Percentiles rank a stretch among this genome's conserved stretches.
phyloP scores from a whole-genome alignment of 2,888 invertebrate genomes.

The Resseliella maxima region DNA sequence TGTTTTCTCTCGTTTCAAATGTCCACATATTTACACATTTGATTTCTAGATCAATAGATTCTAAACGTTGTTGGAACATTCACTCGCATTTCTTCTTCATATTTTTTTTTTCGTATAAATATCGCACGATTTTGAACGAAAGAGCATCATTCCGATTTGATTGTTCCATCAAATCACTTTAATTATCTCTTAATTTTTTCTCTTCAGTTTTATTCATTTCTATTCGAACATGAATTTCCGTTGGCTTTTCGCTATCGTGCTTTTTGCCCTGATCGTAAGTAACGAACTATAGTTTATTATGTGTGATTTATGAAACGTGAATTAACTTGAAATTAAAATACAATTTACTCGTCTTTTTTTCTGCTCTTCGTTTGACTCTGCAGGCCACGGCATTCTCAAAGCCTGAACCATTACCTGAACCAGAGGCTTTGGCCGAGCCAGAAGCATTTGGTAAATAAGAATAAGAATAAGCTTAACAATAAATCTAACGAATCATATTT shows the following conservation, averaged over 20 bases:
- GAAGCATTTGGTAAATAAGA: background rate
- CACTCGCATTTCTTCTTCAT: background rate
- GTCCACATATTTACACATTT: background rate
- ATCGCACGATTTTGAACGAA: background rate
- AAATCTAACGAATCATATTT: too few species aligned
- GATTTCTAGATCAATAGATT: constrained; percentile 4
- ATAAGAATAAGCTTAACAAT: too few species aligned
- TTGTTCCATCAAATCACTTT: background rate
- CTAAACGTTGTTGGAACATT: background rate
- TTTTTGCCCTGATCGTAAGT: constrained; percentile 22
- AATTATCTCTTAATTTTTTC: background rate
- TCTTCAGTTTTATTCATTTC: too few species aligned
- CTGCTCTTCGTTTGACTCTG: too few species aligned
- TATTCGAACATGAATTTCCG: background rate
- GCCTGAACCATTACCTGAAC: background rate
- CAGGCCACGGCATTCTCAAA: background rate
- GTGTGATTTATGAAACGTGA: too few species aligned
- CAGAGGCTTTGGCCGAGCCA: background rate
- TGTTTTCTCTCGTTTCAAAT: too few species aligned
- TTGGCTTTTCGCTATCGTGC: background rate
- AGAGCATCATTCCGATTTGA: background rate
- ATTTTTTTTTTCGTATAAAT: background rate
- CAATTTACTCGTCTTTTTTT: too few species aligned
- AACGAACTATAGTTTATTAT: too few species aligned
- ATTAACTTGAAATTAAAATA: too few species aligned